These are phyloP conservation scores for Mystacides longicornis DNA, from an alignment of 2,888 invertebrate genomes.

Conservation along the genomic window DNA sequence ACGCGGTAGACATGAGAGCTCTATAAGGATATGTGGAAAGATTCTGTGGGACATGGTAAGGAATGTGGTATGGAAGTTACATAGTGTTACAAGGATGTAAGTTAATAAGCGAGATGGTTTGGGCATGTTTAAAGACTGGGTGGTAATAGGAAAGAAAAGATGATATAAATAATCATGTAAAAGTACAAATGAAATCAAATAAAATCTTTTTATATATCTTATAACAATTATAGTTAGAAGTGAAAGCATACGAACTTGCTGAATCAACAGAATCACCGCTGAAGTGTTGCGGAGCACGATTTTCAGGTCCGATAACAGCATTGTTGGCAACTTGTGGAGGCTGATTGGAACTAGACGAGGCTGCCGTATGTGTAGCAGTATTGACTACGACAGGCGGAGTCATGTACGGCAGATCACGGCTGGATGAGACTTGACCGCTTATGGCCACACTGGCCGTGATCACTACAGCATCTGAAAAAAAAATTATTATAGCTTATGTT, in stretches of 20 bases:
- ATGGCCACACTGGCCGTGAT: constrained; percentile 85
- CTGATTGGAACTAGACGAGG: constrained; percentile 30
- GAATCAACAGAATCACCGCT: constrained; percentile 90
- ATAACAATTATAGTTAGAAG: neutral
- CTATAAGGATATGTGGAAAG: neutral
- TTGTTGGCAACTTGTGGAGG: constrained; percentile 30
- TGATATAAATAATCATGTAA: neutral
- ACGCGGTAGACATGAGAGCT: too few relatives aligned
- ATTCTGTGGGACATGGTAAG: neutral
- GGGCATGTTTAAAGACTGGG: too few relatives aligned
- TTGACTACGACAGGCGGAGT: constrained; percentile 63
- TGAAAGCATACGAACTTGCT: constrained; percentile 48
- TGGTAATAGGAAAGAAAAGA: too few relatives aligned
- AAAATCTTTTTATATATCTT: too few relatives aligned
- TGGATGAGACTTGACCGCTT: constrained; percentile 77
- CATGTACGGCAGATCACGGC: constrained; percentile 84
- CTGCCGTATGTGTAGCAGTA: constrained; percentile 17
- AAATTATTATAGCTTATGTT: neutral
- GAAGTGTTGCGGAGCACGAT: constrained; percentile 54
- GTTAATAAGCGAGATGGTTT: too few relatives aligned
- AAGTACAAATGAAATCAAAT: neutral
- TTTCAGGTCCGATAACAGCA: constrained; percentile 31
- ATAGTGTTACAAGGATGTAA: too few relatives aligned
- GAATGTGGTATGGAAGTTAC: too few relatives aligned
- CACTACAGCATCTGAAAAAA: constrained; percentile 38